Base-by-base conservation (phyloP, 1,140 invertebrate genomes). In the Drosophila malerkotliana region DNA sequence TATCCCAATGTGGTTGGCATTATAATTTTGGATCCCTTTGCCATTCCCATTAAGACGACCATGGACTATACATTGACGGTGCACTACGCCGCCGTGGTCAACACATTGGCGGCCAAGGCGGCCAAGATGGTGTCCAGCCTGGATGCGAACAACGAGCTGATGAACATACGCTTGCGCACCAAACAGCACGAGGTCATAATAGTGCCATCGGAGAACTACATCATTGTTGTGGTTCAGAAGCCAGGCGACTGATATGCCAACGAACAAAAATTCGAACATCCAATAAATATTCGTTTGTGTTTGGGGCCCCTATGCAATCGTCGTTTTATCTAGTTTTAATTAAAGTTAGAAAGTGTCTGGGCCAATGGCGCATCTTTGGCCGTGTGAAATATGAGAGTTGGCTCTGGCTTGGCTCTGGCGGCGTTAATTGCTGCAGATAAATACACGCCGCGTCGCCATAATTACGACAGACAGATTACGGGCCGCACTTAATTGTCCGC, bases 111-210 rank as follows among this genome's bases (percentile, higher is more conserved):
- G 2, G 93, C 94, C 12, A 96, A 96, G 92, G 95, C 95, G 3
- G 93, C 95, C 51, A 93, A 93, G 56, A 94, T 94, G 21, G 94
- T 97, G 0, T 89, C 95, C 75, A 96, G 96, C 53, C 82, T 97
- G 66, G 96, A 97, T 84, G 94, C 95, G 9, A 93, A 93, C 2
- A 96, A 97, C 91, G 96, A 97, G 78, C 92, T 97, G 34, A 95
- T 95, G 3, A 96, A 96, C 80, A 88, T 99, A 8, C 94, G 98
- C 34, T 94, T 98, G 47, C 93, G 97, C 77, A 97, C 97, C 62
- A 97, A 97, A 85, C 98, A 97, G 81, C 96, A 98, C 92, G 98
- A 98, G 93, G 96, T 98, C 51, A 96, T 98, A 94, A 95, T 98
- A 6, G 96, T 97, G 7, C 97, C 97, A 18, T 94, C 95, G 76